These are phyloP conservation scores for Eunapius fragilis DNA, from an alignment of 37 sponge, comb jelly and placozoan species.

Conservation along the genomic window DNA sequence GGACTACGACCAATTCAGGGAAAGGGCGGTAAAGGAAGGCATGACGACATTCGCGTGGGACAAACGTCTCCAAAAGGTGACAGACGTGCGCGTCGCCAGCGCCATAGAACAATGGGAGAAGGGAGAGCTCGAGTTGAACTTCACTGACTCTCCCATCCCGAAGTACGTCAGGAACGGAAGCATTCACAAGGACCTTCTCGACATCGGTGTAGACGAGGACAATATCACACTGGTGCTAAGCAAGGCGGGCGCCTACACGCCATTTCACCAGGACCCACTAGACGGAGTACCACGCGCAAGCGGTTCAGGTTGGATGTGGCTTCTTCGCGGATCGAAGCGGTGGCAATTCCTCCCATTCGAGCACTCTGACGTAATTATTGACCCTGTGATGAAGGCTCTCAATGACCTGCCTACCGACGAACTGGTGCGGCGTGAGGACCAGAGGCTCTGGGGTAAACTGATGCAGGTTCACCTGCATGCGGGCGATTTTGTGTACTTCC, in stretches of 20 bases:
- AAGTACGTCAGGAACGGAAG: background rate
- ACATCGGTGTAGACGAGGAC: background rate
- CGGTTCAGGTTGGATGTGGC: background rate
- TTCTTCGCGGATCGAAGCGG: background rate
- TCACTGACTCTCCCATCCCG: background rate
- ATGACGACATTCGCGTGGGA: background rate
- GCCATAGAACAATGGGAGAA: background rate
- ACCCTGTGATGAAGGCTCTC: background rate
- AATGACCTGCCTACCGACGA: background rate
- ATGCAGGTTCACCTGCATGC: background rate
- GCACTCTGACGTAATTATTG: background rate
- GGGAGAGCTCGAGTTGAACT: background rate
- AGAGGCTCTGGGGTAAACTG: background rate
- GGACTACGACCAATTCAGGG: background rate
- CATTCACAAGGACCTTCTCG: background rate
- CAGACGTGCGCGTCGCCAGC: background rate
- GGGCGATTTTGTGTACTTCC: background rate
- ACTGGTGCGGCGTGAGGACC: background rate
- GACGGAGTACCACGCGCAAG: background rate
- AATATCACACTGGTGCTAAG: background rate
- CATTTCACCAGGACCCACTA: background rate
- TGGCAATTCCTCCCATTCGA: background rate
- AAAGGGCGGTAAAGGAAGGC: background rate
- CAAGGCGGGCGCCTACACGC: background rate
- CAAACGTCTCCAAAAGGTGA: background rate